These are phyloP conservation scores for Poeciliopsis presidionis DNA, from an alignment of 2,797 vertebrate genomes.

Conservation along the genomic window DNA sequence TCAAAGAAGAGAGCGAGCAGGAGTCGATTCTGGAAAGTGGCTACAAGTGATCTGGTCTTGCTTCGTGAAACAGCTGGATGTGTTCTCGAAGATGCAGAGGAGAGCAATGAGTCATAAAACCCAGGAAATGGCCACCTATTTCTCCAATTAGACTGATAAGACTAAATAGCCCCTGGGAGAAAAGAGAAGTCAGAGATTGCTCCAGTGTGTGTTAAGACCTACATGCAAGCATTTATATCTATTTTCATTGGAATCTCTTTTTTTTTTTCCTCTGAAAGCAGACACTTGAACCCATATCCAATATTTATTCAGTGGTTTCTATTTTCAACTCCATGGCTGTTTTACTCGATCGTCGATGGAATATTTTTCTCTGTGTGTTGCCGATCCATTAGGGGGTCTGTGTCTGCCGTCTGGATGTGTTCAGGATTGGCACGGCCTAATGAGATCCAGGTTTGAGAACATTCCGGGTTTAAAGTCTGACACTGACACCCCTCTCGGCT, in stretches of 20 bases:
- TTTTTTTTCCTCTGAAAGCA: constrained; percentile 14
- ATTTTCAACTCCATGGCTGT: constrained; percentile 31
- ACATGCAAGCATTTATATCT: constrained; percentile 24
- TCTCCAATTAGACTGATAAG: constrained; percentile 65
- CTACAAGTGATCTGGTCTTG: constrained; percentile 37
- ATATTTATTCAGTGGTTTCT: constrained; percentile 49
- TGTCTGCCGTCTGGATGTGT: constrained; percentile 60
- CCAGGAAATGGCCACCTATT: constrained; percentile 66
- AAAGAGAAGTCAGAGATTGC: constrained; percentile 11
- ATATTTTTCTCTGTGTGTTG: constrained; percentile 57
- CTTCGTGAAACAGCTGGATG: constrained; percentile 30
- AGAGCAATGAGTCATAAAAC: constrained; percentile 38
- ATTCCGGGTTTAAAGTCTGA: constrained; percentile 47
- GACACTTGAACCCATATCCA: constrained; percentile 38
- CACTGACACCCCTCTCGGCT: constrained; percentile 57
- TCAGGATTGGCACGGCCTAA: constrained; percentile 63
- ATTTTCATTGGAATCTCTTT: constrained; percentile 27
- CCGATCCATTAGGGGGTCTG: constrained; percentile 47
- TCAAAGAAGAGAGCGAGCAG: constrained; percentile 35
- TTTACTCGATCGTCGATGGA: constrained; percentile 42
- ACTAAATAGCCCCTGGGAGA: constrained; percentile 52
- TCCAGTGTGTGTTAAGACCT: constrained; percentile 11
- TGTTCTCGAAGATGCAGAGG: constrained; percentile 27
- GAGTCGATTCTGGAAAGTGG: constrained; percentile 16
- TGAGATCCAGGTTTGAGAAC: constrained; percentile 72